phyloP scores from a whole-genome alignment of 2,888 invertebrate genomes.

The Spodoptera picta region DNA sequence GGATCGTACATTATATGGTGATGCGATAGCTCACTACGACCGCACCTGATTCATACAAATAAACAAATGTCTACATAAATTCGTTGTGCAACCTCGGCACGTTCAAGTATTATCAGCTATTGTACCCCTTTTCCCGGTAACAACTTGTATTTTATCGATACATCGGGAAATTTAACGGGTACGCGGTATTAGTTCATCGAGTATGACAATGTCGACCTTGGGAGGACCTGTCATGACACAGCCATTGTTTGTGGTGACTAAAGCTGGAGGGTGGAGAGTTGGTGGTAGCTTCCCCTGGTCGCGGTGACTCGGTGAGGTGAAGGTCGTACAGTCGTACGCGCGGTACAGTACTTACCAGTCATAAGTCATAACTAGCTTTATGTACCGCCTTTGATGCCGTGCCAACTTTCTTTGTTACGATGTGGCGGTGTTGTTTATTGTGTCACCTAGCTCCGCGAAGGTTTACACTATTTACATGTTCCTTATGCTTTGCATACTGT shows the following conservation, averaged over 20 bases:
- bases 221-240: conserved; percentile 76
- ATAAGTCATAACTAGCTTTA: conserved; percentile 61
- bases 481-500: conserved; percentile 21
- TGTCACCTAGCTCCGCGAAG: conserved; percentile 50
- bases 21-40: conserved; percentile 7
- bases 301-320: conserved; percentile 50
- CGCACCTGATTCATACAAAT: conserved; percentile 32
- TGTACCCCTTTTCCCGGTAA: conserved; percentile 48
- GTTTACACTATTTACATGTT: conserved; percentile 38
- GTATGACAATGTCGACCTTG: conserved; percentile 69
- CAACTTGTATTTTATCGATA: conserved; percentile 38
- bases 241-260: conserved; percentile 85
- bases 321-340: conserved; percentile 57
- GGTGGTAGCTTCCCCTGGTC: conserved; percentile 65
- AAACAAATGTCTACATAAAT: conserved; percentile 10
- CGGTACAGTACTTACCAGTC: conserved; percentile 70
- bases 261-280: conserved; percentile 73
- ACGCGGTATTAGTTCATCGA: conserved; percentile 37
- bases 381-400: conserved; percentile 49
- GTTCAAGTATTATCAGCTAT: conserved; percentile 28
- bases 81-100: conserved; percentile 17
- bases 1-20: not conserved
- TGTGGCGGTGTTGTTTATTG: conserved; percentile 48
- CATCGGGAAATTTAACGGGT: conserved; percentile 23
- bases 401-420: conserved; percentile 56